A percentile compares a stretch with the other conserved stretches of the same genome.
phyloP scores from a whole-genome alignment of 2,113 vertebrate genomes.

The Polypterus bichir region DNA sequence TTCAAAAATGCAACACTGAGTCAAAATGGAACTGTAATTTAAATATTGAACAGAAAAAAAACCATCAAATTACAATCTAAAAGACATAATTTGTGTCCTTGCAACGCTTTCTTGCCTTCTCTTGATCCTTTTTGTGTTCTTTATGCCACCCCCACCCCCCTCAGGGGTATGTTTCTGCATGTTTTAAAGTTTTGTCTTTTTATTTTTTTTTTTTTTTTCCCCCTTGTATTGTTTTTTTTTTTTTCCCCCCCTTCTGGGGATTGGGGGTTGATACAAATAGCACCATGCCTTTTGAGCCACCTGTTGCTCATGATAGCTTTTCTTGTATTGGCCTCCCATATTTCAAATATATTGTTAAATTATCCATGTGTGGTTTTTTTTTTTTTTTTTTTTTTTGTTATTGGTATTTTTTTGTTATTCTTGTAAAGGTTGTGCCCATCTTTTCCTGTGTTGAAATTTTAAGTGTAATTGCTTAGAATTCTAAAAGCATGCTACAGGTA shows the following conservation, averaged over 20 bases:
- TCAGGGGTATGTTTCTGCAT: slow-evolving; percentile 63
- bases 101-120: slow-evolving; percentile 32
- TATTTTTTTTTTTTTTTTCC: slow-evolving; percentile 18
- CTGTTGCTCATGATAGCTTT: not conserved
- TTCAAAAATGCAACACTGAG: slow-evolving; percentile 35
- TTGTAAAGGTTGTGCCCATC: too few relatives aligned
- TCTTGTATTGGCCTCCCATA: not conserved
- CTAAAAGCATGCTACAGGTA: too few relatives aligned
- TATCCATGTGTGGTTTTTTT: slow-evolving; percentile 34
- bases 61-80: slow-evolving; percentile 58
- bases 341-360: too few relatives aligned
- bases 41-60: slow-evolving; percentile 3
- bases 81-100: slow-evolving; percentile 27
- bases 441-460: too few relatives aligned
- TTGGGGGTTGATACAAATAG: slow-evolving; percentile 19
- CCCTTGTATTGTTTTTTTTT: slow-evolving; percentile 31
- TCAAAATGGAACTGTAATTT: slow-evolving; percentile 48
- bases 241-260: slow-evolving; percentile 37
- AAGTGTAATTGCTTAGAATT: too few relatives aligned
- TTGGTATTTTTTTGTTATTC: slow-evolving; percentile 13
- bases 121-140: slow-evolving; percentile 32
- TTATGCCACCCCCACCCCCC: slow-evolving; percentile 21
- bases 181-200: slow-evolving; percentile 41
- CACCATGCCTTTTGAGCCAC: not conserved
- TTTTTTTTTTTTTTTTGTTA: slow-evolving; percentile 32